Evolutionary conservation across 1,140 invertebrate species (phyloP), one percentile per base, ranked within the genome.

Genomic region (Fopius arisanus): DNA sequence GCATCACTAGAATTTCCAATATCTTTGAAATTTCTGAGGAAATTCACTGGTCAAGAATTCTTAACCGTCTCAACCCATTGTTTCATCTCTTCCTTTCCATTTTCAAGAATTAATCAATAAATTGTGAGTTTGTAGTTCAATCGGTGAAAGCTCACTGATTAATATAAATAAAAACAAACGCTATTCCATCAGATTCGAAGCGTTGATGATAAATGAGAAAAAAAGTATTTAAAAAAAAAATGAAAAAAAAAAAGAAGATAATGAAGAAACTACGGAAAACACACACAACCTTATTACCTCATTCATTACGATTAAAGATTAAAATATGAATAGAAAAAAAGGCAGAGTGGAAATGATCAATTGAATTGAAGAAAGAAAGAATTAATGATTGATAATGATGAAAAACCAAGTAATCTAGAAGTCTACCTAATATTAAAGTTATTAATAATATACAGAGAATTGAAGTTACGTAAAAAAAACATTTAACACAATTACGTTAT

Each of bases 201-300:
- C 21, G 19, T 33, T 21, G 43, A 74, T 69, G 66, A 67, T 43
- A 51, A 75, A n/a, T 7, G 66, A 77, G 66, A 63, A 74, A 77
- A 37, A 73, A 23, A 59, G 33, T 9, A 67, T 51, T 10, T 12
- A 70, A 51, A 40, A 72, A n/a, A 28, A 33, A 23, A 28, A 74
- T 21, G 51, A 63, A 29, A 28, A 73, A 28, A 21, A 14, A 73
- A 67, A 73, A 70, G 12, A 40, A 37, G 65, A 76, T 16, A 71
- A 63, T 40, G 67, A 67, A 70, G n/a, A 68, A 67, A 77, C 63
- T 68, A 74, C 59, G 72, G 54, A 77, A 83, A 62, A 79, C 82
- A 84, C 81, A 84, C 77, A 84, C 84, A 87, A 86, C 86, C 86
- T 86, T 86, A 86, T 87, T 87, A 87, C 86, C 86, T 87, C 86